These are phyloP conservation scores for Meles meles DNA, from an alignment of 2,113 vertebrate genomes.

Conservation along the genomic window DNA sequence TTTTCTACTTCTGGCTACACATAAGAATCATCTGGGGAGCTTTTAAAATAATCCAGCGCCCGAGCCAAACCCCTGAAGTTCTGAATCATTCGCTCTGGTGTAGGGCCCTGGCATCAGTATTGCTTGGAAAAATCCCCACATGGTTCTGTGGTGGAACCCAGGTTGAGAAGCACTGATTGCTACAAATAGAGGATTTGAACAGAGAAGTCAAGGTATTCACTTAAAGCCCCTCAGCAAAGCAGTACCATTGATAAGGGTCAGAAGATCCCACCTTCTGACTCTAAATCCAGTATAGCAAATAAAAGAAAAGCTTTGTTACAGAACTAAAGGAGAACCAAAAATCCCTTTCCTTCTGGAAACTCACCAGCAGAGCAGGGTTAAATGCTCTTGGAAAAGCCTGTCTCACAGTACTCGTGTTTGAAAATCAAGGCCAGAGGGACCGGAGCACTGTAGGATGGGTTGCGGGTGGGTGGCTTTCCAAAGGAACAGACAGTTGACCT, in stretches of 20 bases:
- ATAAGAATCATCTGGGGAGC: neutral
- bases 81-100: neutral
- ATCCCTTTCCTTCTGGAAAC: neutral
- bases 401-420: neutral
- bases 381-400: neutral
- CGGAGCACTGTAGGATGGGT: fast-evolving
- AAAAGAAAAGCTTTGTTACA: neutral
- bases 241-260: neutral
- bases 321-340: neutral
- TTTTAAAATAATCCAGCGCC: neutral
- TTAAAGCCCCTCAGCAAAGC: neutral
- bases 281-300: neutral
- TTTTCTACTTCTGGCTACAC: neutral
- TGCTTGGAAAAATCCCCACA: neutral
- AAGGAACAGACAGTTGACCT: neutral
- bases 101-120: neutral
- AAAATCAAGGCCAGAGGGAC: neutral
- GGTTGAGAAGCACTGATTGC: neutral
- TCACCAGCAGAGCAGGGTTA: neutral
- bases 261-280: neutral
- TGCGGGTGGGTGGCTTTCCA: neutral
- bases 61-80: neutral
- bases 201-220: neutral
- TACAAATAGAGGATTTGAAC: neutral
- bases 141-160: neutral